These are phyloP conservation scores for Mus caroli DNA, from an alignment of 2,797 vertebrate genomes.

Conservation along the genomic window DNA sequence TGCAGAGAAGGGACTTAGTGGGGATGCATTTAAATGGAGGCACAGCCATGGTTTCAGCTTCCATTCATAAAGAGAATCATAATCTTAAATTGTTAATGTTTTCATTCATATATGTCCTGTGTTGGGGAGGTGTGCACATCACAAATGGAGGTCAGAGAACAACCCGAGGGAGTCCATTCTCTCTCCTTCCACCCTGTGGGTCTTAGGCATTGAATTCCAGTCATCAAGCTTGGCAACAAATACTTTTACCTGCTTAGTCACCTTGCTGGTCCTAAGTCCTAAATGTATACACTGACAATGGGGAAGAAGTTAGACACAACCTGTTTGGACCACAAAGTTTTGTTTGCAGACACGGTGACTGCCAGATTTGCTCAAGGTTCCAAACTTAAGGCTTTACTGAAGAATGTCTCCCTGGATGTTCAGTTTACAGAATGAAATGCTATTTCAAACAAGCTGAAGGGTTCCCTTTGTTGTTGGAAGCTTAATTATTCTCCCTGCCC, in stretches of 20 bases:
- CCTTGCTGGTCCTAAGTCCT: neutral
- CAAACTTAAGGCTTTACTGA: neutral
- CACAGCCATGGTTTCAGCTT: neutral
- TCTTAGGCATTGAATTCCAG: neutral
- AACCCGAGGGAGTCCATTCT: neutral
- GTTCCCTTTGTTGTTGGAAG: neutral
- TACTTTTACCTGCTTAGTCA: neutral
- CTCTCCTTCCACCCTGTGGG: neutral
- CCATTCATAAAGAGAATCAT: neutral
- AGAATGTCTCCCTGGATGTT: neutral
- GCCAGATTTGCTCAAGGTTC: neutral
- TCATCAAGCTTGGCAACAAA: neutral
- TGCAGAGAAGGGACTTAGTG: neutral
- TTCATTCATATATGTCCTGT: neutral
- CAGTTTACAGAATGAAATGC: neutral
- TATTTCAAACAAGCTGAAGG: conserved; percentile 46
- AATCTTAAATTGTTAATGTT: neutral
- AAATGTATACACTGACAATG: neutral
- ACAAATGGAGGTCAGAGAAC: neutral
- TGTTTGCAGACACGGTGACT: neutral
- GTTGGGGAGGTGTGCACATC: neutral
- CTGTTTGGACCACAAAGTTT: neutral
- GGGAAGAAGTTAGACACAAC: neutral
- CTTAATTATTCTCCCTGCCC: conserved; percentile 30
- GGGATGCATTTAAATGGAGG: neutral